Percentiles rank a stretch among this genome's conserved stretches.
These are phyloP conservation scores for Drosophila kohkoa DNA, from an alignment of 1,140 invertebrate species.

Conservation along the genomic window DNA sequence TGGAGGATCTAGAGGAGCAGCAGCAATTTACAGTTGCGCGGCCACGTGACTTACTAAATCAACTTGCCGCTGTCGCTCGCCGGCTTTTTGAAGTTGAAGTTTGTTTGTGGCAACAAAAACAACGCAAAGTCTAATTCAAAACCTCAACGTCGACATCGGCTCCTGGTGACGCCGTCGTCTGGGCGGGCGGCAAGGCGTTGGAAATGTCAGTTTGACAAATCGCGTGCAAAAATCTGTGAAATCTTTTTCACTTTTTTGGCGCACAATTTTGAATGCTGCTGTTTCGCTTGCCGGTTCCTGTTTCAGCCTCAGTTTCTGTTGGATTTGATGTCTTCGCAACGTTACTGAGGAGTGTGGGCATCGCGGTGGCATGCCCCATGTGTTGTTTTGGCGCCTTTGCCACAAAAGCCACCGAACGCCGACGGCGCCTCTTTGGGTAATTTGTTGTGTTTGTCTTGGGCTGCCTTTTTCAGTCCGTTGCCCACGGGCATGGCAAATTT, in stretches of 20 bases:
- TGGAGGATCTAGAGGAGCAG: conserved; percentile 38
- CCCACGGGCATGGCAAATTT: conserved; percentile 65
- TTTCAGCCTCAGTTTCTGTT: not conserved
- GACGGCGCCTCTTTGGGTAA: conserved; percentile 74
- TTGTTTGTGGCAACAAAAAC: conserved; percentile 62
- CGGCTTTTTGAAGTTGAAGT: conserved; percentile 42
- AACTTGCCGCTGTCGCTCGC: conserved; percentile 60
- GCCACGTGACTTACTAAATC: conserved; percentile 84
- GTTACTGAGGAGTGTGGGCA: not conserved
- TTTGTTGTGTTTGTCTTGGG: conserved; percentile 74
- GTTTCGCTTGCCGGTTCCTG: conserved; percentile 2
- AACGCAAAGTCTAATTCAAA: conserved; percentile 42
- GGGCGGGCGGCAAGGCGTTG: conserved; percentile 42
- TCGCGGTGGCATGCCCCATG: conserved; percentile 19
- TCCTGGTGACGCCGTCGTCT: conserved; percentile 45
- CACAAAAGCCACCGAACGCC: conserved; percentile 52
- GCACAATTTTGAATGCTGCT: conserved; percentile 42
- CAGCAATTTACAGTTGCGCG: conserved; percentile 73
- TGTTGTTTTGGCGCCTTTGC: conserved; percentile 65
- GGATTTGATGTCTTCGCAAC: not conserved
- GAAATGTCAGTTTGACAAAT: conserved; percentile 83
- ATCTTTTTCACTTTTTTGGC: conserved; percentile 49
- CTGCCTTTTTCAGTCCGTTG: conserved; percentile 41
- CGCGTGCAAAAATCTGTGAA: conserved; percentile 78
- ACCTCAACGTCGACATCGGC: not conserved